Evolutionary conservation across 2,113 vertebrate species (phyloP).

Genomic region (Sinocyclocheilus anophthalmus): DNA sequence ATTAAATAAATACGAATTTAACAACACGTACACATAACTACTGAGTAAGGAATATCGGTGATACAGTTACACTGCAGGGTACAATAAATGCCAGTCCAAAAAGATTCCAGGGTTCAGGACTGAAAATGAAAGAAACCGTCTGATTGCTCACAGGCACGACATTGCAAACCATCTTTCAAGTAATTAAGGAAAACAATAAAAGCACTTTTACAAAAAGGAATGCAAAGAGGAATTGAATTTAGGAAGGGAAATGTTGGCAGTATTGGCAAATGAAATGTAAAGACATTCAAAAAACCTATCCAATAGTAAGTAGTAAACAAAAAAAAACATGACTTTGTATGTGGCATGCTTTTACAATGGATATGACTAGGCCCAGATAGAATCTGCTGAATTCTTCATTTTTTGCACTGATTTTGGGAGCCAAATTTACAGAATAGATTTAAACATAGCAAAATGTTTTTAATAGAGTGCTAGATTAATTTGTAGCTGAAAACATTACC

Average conservation of each 20-base stretch:
- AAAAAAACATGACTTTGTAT: not conserved
- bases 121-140: not conserved
- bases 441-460: not conserved
- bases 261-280: not conserved
- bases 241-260: not conserved
- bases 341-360: not conserved
- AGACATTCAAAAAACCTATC: not conserved
- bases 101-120: not conserved
- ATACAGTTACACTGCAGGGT: not conserved
- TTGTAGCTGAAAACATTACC: not conserved
- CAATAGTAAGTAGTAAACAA: not conserved
- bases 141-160: not conserved
- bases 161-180: constrained; percentile 20
- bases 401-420: not conserved
- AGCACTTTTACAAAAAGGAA: not conserved
- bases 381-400: not conserved
- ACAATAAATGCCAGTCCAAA: not conserved
- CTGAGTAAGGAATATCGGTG: not conserved
- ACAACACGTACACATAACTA: not conserved
- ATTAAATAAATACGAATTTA: not conserved
- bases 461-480: not conserved
- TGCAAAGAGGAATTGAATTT: not conserved
- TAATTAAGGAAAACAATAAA: constrained; percentile 19
- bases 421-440: not conserved
- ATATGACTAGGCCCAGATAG: not conserved